Evolutionary conservation across 2,888 invertebrate genomes (phyloP).

Genomic region (Blastobasis lacticolella): DNA sequence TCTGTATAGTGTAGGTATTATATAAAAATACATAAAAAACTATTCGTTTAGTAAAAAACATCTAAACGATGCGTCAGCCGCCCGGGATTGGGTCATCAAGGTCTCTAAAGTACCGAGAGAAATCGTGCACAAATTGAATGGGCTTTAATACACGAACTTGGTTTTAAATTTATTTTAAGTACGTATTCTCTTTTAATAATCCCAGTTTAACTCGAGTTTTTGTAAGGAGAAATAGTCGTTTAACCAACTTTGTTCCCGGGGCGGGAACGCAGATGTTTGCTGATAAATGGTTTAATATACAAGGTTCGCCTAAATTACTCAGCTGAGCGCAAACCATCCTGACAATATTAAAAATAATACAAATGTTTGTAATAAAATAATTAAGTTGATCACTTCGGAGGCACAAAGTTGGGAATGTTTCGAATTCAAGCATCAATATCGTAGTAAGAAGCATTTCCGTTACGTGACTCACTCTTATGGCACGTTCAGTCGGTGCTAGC

Average conservation of each 20-base stretch:
- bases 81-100: background rate
- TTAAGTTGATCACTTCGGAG: constrained; percentile 11
- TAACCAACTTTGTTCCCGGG: constrained; percentile 49
- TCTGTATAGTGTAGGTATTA: too few species aligned
- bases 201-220: constrained; percentile 43
- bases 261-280: constrained; percentile 57
- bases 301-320: constrained; percentile 23
- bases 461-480: constrained; percentile 69
- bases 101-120: too few species aligned
- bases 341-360: background rate
- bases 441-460: constrained; percentile 64
- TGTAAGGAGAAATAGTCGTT: constrained; percentile 47
- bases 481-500: constrained; percentile 55
- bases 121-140: too few species aligned
- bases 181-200: constrained; percentile 34
- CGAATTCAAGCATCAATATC: constrained; percentile 55
- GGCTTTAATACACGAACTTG: too few species aligned
- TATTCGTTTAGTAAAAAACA: too few species aligned
- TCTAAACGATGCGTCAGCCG: background rate
- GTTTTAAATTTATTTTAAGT: constrained; percentile 21
- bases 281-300: constrained; percentile 45
- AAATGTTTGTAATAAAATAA: background rate
- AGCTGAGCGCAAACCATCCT: constrained; percentile 1
- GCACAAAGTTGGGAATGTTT: constrained; percentile 50
- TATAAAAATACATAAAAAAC: too few species aligned